Base-by-base conservation (phyloP, 2,888 invertebrate species). In the Campoplex nolae region DNA sequence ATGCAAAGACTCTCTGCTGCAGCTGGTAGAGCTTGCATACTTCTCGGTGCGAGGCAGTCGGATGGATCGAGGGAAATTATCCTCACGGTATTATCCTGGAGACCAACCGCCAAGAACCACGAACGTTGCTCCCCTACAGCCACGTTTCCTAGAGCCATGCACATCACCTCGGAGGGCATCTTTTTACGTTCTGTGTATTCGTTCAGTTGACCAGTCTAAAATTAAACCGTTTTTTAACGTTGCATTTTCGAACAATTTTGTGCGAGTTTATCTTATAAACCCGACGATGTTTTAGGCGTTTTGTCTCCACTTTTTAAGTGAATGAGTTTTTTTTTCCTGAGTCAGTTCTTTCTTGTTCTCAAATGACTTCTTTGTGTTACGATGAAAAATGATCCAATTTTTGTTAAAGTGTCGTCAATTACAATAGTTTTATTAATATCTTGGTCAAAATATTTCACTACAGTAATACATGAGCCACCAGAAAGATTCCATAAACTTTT, bases 151-250 rank as follows among this genome's bases (percentile, higher is more conserved):
- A 99, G 95, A 0, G 99, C 99, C 99, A 99, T 99, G 93, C 99
- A 99, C 90, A 99, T 97, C 0, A 99, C 99, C 94, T 99, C 99
- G 0, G 98, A 97, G 8, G 98, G 98, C 97, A 99, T 97, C 93
- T 99, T 98, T 92, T 99, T 99, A 13, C 99, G 96, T 93, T 99
- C 99, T 11, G 99, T 99, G 94, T 99, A 99, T 94, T 99, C 99
- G 95, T 99, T 99, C 75, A 99, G 95, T 94, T 99, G 99, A 0
- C 99, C 99, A 90, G 98, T 98, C 99, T 99, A 94, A 23, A 83
- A 82, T 78, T 35, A 8, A 56, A 11, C 51, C 67, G 68, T 76
- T 65, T 38, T 42, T 75, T 48, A n/a, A 51, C 67, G 38, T 18
- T 38, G 2, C 4, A 35, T 23, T n/a, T 18, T 35, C 18, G n/a